Conservation (phyloP, 2,797 vertebrate species). For the Sternarchorhynchus goeldii region DNA sequence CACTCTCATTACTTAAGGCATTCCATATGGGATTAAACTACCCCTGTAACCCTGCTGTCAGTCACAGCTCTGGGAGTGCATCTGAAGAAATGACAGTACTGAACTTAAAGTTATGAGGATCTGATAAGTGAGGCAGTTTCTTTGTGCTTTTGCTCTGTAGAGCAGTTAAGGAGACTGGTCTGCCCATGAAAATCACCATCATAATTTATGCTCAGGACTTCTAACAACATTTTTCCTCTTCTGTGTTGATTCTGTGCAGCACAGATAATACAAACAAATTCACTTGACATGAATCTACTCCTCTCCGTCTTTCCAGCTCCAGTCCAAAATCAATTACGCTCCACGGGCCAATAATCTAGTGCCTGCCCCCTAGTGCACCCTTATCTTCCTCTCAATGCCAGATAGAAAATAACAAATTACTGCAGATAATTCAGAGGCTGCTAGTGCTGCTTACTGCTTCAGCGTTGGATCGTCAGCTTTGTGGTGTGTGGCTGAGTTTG, state of each 20-base stretch:
- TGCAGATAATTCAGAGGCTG: slow-evolving; percentile 54
- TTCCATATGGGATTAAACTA: slow-evolving; percentile 33
- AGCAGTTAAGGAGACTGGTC: not conserved
- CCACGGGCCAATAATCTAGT: slow-evolving; percentile 55
- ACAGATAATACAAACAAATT: slow-evolving; percentile 55
- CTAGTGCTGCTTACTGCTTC: slow-evolving; percentile 26
- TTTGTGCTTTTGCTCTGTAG: slow-evolving; percentile 14
- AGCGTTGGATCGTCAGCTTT: slow-evolving; percentile 46
- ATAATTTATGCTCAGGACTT: slow-evolving; percentile 16
- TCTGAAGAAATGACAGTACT: slow-evolving; percentile 4
- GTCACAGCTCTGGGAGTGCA: slow-evolving; percentile 17
- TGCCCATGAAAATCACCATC: not conserved
- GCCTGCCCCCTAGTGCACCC: slow-evolving; percentile 42
- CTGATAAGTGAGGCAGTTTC: slow-evolving; percentile 35
- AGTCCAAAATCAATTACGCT: slow-evolving; percentile 61
- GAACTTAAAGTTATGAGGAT: not conserved
- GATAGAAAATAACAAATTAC: slow-evolving; percentile 63
- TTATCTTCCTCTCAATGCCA: slow-evolving; percentile 57
- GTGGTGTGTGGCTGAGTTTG: slow-evolving; percentile 44
- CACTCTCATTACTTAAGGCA: slow-evolving; percentile 45
- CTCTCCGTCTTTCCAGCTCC: slow-evolving; percentile 28
- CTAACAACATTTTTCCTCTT: slow-evolving; percentile 14
- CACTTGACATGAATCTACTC: slow-evolving; percentile 56
- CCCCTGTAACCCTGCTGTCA: slow-evolving; percentile 47
- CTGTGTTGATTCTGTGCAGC: slow-evolving; percentile 52